Conservation (phyloP, 2,888 invertebrate species). For the Nasonovia ribisnigri region DNA sequence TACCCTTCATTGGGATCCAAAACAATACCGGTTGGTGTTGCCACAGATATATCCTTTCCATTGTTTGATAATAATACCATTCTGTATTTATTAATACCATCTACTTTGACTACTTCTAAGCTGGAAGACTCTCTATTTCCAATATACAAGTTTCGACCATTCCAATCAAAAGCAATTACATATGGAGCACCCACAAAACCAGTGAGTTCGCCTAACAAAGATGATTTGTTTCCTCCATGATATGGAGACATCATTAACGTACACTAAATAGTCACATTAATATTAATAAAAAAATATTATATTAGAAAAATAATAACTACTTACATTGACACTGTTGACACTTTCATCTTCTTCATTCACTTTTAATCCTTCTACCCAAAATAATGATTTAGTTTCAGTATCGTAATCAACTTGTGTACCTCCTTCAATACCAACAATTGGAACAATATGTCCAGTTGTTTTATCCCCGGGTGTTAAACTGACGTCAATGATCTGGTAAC, state of each 20-base stretch:
- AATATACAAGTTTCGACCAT: slow-evolving; percentile 93
- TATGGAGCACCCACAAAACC: slow-evolving; percentile 94
- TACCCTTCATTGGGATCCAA: slow-evolving; percentile 93
- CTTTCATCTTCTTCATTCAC: slow-evolving; percentile 82
- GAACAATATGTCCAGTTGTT: slow-evolving; percentile 83
- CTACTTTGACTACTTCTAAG: slow-evolving; percentile 88
- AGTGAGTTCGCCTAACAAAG: slow-evolving; percentile 83
- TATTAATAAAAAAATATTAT: not conserved
- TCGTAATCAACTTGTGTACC: slow-evolving; percentile 94
- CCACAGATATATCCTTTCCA: slow-evolving; percentile 86
- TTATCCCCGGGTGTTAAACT: slow-evolving; percentile 82
- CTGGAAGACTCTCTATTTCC: slow-evolving; percentile 91
- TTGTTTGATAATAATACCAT: slow-evolving; percentile 90
- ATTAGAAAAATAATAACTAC: slow-evolving; percentile 29
- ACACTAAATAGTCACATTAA: slow-evolving; percentile 73
- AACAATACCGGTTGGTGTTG: slow-evolving; percentile 87
- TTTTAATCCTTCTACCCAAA: slow-evolving; percentile 84
- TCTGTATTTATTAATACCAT: slow-evolving; percentile 86
- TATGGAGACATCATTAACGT: slow-evolving; percentile 88
- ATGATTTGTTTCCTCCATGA: slow-evolving; percentile 86
- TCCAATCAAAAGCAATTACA: slow-evolving; percentile 95
- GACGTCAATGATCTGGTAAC: slow-evolving; percentile 89
- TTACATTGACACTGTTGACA: slow-evolving; percentile 69
- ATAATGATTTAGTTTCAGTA: slow-evolving; percentile 84
- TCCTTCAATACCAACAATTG: slow-evolving; percentile 89